Base-by-base conservation (phyloP, 2,888 invertebrate genomes). In the Eristalis arbustorum region DNA sequence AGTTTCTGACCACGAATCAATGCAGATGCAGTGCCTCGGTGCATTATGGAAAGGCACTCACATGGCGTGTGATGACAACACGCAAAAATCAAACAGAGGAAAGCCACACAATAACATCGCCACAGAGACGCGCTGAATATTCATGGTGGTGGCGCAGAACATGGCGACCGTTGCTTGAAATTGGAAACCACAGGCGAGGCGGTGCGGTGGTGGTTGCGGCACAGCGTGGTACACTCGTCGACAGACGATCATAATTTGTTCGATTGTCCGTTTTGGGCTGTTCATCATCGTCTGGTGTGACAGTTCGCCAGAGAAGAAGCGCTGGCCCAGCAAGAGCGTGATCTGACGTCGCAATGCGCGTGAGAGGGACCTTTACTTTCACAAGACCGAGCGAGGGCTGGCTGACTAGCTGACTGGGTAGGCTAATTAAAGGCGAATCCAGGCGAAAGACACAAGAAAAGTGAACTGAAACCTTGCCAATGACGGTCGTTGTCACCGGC, bases 111-210 rank as follows among this genome's bases (percentile, higher is more conserved):
- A 62, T n/a, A 40, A 75, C 42, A 42, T n/a, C 42, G 75, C 75
- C 80, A 69, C 23, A 74, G 62, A 75, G 74, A 64, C 68, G 67
- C 67, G 63, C 80, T 84, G 84, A 84, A 84, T 84, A 76, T 84
- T 84, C 84, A 84, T 80, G 84, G 80, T 80, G 84, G 80, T 84
- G 84, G 84, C 80, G 80, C 84, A 68, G 79, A 25, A 31, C 28
- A 67, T 84, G 75, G 79, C 75, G 75, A 76, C 77, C 85, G 77
- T 85, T 74, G 57, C 82, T 66, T 74, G 81, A 57, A 72, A 84
- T 72, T 72, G 64, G 63, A 76, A 67, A 73, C 82, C 81, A 85
- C 77, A 85, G 67, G 77, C 72, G 67, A 59, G 61, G n/a, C 42
- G 1, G 42, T n/a, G 14, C 14, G 10, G 8, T 5, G 31, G 31